A percentile compares a stretch with the other conserved stretches of the same genome.
These are phyloP conservation scores for Parotocinclus haroldoi DNA, from an alignment of 2,797 vertebrate species.

Conservation along the genomic window DNA sequence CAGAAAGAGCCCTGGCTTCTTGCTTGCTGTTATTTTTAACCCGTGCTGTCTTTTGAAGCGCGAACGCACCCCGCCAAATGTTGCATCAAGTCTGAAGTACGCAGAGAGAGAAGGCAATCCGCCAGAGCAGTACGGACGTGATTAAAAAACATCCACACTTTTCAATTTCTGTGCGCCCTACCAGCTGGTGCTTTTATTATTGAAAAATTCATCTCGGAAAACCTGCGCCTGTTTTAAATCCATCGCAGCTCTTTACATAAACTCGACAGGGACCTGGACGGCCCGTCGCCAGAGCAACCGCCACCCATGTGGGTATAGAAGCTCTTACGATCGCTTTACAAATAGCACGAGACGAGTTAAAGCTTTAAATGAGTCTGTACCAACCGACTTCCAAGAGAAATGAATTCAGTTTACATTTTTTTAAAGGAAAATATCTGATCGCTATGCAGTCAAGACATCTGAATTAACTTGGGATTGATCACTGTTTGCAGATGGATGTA, in stretches of 20 bases:
- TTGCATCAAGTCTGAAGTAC: too few relatives aligned
- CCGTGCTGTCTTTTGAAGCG: background rate
- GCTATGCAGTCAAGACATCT: too few relatives aligned
- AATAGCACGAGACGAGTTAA: constrained; percentile 33
- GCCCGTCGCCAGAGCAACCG: constrained; percentile 74
- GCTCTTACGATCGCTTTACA: constrained; percentile 31
- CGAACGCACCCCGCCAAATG: constrained; percentile 1
- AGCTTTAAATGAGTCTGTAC: constrained; percentile 19
- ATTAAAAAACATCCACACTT: background rate
- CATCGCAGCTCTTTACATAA: constrained; percentile 62
- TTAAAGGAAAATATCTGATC: too few relatives aligned
- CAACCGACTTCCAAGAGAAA: background rate
- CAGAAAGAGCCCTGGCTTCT: background rate
- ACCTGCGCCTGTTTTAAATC: constrained; percentile 37
- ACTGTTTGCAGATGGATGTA: background rate
- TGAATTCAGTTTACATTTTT: background rate
- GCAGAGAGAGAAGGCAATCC: background rate
- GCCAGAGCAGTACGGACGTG: too few relatives aligned
- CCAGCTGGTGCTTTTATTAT: background rate
- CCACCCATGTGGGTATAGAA: constrained; percentile 59
- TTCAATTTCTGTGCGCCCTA: background rate
- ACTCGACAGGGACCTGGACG: constrained; percentile 52
- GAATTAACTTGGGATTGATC: constrained; percentile 6
- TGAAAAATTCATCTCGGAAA: background rate
- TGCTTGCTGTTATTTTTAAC: constrained; percentile 9